Conservation (phyloP, 2,888 invertebrate species). For the Thecocarcelia acutangulata region DNA sequence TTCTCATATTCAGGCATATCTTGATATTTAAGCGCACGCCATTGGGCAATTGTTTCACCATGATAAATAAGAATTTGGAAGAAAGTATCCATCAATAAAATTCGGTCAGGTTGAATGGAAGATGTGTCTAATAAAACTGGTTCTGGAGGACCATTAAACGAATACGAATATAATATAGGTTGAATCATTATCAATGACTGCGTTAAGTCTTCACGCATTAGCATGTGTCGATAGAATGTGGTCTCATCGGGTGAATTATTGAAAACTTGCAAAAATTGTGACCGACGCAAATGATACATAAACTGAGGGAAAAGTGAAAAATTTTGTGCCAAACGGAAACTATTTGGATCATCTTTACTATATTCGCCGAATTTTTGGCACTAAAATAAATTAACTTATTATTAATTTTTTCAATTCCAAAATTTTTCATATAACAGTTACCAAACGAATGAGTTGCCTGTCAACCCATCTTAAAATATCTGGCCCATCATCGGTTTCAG, state of each 20-base stretch:
- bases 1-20: constrained; percentile 98
- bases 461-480: constrained; percentile 99
- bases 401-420: neutral
- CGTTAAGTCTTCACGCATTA: constrained; percentile 97
- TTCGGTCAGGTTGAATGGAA: constrained; percentile 97
- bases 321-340: constrained; percentile 97
- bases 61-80: constrained; percentile 99
- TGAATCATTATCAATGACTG: constrained; percentile 99
- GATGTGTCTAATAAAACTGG: constrained; percentile 98
- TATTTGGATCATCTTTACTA: constrained; percentile 97
- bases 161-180: constrained; percentile 98
- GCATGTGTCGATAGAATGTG: constrained; percentile 98
- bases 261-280: constrained; percentile 99
- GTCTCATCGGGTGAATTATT: constrained; percentile 99
- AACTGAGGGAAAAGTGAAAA: constrained; percentile 99
- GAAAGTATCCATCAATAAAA: constrained; percentile 99
- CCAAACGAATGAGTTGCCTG: constrained; percentile 97
- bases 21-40: constrained; percentile 97
- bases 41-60: constrained; percentile 99
- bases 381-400: constrained; percentile 82
- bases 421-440: constrained; percentile 79
- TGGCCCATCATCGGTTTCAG: constrained; percentile 96
- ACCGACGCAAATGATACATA: constrained; percentile 99
- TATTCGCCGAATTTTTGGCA: constrained; percentile 99
- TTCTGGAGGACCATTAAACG: constrained; percentile 98